Evolutionary conservation across 2,113 vertebrate genomes (phyloP).

Genomic region (Camelus dromedarius): DNA sequence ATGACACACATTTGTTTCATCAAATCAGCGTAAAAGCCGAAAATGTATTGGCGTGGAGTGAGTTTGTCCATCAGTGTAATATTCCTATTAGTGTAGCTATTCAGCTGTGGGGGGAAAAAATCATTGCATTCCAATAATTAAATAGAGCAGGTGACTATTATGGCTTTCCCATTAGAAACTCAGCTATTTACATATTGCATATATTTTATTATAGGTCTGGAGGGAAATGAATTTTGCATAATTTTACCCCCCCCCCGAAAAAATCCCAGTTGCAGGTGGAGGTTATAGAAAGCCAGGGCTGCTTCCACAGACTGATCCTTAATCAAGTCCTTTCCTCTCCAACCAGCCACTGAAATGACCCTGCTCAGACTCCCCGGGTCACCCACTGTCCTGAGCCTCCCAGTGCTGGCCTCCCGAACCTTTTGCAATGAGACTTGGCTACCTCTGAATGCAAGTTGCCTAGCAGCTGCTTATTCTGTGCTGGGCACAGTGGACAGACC

Average conservation of each 20-base stretch:
- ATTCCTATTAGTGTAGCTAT: constrained; percentile 60
- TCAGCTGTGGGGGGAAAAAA: not conserved
- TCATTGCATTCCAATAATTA: constrained; percentile 64
- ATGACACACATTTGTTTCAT: constrained; percentile 70
- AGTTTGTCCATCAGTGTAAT: constrained; percentile 72
- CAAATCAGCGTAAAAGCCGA: constrained; percentile 80
- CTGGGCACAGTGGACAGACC: constrained; percentile 39
- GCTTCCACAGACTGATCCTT: not conserved
- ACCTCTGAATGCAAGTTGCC: not conserved
- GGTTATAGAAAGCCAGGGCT: not conserved
- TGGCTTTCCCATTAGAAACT: constrained; percentile 7
- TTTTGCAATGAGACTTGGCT: not conserved
- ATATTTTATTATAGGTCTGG: constrained; percentile 14
- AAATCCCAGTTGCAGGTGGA: not conserved
- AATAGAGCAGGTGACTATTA: constrained; percentile 56
- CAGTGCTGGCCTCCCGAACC: fast-evolving
- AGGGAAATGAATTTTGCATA: constrained; percentile 65
- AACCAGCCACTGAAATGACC: not conserved
- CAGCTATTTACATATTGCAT: constrained; percentile 60
- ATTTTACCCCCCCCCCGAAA: constrained; percentile 23
- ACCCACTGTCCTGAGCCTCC: not conserved
- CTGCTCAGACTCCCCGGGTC: not conserved
- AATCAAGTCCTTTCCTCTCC: not conserved
- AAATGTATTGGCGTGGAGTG: constrained; percentile 73
- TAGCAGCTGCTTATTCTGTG: not conserved